Percentiles rank a stretch among this genome's conserved stretches.
Evolutionary conservation across 2,797 vertebrate species (phyloP).

Genomic region (Typhlichthys eigenmanni): DNA sequence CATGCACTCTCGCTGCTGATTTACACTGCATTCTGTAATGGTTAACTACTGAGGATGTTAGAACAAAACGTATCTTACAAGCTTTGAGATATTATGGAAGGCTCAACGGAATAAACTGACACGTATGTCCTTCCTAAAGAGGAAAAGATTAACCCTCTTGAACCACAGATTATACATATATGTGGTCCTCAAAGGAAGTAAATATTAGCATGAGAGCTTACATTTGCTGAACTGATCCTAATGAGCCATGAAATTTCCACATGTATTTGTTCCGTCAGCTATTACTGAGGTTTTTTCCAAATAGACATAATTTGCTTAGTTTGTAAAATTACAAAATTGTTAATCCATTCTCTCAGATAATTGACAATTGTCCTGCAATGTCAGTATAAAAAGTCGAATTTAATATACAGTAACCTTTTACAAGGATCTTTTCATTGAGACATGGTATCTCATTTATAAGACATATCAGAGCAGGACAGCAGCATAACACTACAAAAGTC

Average conservation of each 20-base stretch:
- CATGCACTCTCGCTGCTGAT: slow-evolving; percentile 23
- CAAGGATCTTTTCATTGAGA: too few species aligned
- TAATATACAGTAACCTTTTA: too few species aligned
- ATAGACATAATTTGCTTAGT: not conserved
- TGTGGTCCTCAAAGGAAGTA: slow-evolving; percentile 21
- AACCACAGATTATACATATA: slow-evolving; percentile 7
- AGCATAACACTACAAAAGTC: too few species aligned
- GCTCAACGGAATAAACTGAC: slow-evolving; percentile 5
- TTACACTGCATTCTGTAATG: slow-evolving; percentile 49
- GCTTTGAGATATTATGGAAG: slow-evolving; percentile 9
- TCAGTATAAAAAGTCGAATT: not conserved
- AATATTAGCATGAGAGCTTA: slow-evolving; percentile 41
- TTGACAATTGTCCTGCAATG: not conserved
- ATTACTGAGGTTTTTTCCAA: slow-evolving; percentile 3
- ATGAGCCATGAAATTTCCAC: slow-evolving; percentile 45
- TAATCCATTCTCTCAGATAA: not conserved
- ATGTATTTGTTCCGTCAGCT: not conserved
- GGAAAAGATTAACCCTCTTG: slow-evolving; percentile 39
- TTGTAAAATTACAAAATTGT: not conserved
- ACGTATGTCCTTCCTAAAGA: slow-evolving; percentile 1
- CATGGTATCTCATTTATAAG: too few species aligned
- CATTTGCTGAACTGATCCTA: slow-evolving; percentile 44
- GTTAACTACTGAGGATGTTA: slow-evolving; percentile 55
- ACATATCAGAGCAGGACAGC: too few species aligned
- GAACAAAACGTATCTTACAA: slow-evolving; percentile 20